Conservation (phyloP, 1,140 invertebrate genomes). For the Agrilus planipennis region DNA sequence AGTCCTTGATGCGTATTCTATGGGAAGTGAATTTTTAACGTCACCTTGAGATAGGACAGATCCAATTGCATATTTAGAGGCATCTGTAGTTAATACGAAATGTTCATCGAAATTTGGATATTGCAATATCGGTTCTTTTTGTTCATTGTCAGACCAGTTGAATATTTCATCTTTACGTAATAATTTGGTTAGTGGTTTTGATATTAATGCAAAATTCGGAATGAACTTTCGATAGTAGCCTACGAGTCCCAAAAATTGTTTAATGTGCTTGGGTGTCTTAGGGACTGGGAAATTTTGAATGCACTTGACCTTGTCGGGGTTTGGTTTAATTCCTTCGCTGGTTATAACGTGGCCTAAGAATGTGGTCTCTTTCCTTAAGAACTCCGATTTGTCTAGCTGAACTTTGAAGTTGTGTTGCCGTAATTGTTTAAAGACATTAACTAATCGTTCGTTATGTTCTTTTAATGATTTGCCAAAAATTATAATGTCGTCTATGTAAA, state of each 20-base stretch:
- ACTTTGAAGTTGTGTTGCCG: too few relatives aligned
- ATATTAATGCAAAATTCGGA: slow-evolving; percentile 21
- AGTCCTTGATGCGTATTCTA: slow-evolving; percentile 13
- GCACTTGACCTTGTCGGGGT: slow-evolving; percentile 19
- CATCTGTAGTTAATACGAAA: slow-evolving; percentile 18
- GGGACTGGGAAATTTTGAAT: slow-evolving; percentile 19
- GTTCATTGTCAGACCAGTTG: slow-evolving; percentile 6
- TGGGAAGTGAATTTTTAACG: slow-evolving; percentile 6
- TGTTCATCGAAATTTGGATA: slow-evolving; percentile 15
- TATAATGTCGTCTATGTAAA: too few relatives aligned
- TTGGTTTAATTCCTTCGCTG: too few relatives aligned
- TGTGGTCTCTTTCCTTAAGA: too few relatives aligned
- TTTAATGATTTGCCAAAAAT: too few relatives aligned
- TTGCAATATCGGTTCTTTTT: slow-evolving; percentile 9
- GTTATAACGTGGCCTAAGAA: too few relatives aligned
- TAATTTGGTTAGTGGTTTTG: slow-evolving; percentile 7
- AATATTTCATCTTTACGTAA: slow-evolving; percentile 3
- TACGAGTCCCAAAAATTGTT: slow-evolving; percentile 20
- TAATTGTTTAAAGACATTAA: too few relatives aligned
- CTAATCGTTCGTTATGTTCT: too few relatives aligned
- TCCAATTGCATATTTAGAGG: slow-evolving; percentile 14
- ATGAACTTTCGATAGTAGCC: slow-evolving; percentile 32
- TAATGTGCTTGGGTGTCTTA: slow-evolving; percentile 1
- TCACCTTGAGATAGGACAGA: slow-evolving; percentile 13
- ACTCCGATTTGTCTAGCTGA: too few relatives aligned